phyloP scores from a whole-genome alignment of 2,888 invertebrate genomes.

The Automeris io region DNA sequence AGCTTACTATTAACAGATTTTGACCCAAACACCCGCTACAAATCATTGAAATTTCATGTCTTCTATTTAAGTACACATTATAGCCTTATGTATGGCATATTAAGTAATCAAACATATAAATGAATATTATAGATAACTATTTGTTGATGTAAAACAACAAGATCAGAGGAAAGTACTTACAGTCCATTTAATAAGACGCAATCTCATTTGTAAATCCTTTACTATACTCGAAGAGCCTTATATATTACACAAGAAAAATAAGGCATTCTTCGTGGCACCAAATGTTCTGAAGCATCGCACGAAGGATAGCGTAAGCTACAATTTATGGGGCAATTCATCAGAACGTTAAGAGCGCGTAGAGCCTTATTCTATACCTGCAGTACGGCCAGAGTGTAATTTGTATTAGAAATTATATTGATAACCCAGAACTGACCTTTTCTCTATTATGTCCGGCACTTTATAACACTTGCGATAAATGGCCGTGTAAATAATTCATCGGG shows the following conservation, averaged over 20 bases:
- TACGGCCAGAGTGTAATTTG: slow-evolving; percentile 23
- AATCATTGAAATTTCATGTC: too few relatives aligned
- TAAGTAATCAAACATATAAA: too few relatives aligned
- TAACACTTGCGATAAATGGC: neutral
- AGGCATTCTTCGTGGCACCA: slow-evolving; percentile 26
- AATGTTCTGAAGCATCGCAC: slow-evolving; percentile 31
- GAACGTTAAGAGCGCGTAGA: slow-evolving; percentile 32
- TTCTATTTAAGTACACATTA: too few relatives aligned
- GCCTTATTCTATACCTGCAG: slow-evolving; percentile 29
- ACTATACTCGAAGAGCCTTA: slow-evolving; percentile 6
- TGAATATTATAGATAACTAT: too few relatives aligned
- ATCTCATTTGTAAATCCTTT: slow-evolving; percentile 10
- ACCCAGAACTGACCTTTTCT: neutral
- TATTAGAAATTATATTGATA: slow-evolving; percentile 25
- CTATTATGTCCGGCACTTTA: too few relatives aligned
- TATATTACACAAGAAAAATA: slow-evolving; percentile 21
- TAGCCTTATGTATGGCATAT: too few relatives aligned
- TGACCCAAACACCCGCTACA: too few relatives aligned
- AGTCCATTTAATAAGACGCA: slow-evolving; percentile 4
- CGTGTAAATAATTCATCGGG: neutral
- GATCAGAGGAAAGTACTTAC: too few relatives aligned
- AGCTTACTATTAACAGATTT: too few relatives aligned
- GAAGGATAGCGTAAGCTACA: slow-evolving; percentile 39
- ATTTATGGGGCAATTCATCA: slow-evolving; percentile 52
- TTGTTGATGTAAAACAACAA: too few relatives aligned